Conservation (phyloP, 2,797 vertebrate species). For the Epinephelus awoara region DNA sequence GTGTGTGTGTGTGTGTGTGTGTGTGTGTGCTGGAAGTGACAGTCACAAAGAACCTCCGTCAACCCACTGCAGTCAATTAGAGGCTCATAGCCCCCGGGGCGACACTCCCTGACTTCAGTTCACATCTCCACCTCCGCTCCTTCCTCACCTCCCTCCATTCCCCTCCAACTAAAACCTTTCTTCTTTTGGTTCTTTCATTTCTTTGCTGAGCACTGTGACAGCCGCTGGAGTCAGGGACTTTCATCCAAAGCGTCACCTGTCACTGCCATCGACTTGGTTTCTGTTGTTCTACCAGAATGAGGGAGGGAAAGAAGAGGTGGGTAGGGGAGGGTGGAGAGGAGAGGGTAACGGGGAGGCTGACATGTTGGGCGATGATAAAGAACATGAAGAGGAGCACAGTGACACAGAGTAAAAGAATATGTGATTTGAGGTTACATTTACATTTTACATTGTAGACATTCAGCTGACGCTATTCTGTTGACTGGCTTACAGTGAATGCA, state of each 20-base stretch:
- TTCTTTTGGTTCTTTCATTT: constrained; percentile 51
- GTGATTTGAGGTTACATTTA: constrained; percentile 60
- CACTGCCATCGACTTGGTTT: constrained; percentile 58
- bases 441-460: constrained; percentile 61
- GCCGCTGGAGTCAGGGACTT: constrained; percentile 61
- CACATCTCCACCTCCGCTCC: constrained; percentile 67
- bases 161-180: constrained; percentile 59
- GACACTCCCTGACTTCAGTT: constrained; percentile 60
- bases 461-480: constrained; percentile 40
- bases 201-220: constrained; percentile 62
- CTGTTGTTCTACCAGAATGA: constrained; percentile 63
- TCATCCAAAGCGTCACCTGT: constrained; percentile 75
- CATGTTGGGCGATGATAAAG: constrained; percentile 56
- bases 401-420: constrained; percentile 51
- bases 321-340: not conserved
- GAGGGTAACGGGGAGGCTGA: constrained; percentile 36
- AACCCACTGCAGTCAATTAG: constrained; percentile 74
- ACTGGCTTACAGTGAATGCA: constrained; percentile 30
- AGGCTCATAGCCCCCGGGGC: constrained; percentile 58
- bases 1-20: constrained; percentile 9
- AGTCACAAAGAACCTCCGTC: constrained; percentile 65
- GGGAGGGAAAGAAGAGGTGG: not conserved
- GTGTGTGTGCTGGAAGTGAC: constrained; percentile 40
- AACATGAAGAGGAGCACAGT: constrained; percentile 47
- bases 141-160: constrained; percentile 40